These are phyloP conservation scores for Ectemnius continuus DNA, from an alignment of 2,888 invertebrate species.

Conservation along the genomic window DNA sequence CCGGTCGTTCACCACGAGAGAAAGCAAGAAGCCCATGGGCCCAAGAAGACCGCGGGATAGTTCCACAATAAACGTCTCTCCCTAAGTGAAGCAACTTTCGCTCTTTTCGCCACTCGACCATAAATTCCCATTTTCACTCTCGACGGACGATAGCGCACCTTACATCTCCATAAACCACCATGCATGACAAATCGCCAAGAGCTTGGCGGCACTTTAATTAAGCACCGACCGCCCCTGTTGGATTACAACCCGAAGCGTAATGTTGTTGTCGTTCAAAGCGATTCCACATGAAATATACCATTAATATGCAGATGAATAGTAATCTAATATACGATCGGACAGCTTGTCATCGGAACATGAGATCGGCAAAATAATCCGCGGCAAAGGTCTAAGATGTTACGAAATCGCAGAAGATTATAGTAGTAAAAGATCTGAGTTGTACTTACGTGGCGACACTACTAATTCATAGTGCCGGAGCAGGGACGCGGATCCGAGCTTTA, in stretches of 20 bases:
- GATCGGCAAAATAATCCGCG: too few relatives aligned
- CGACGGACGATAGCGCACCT: background rate
- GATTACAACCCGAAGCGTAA: too few relatives aligned
- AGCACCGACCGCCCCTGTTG: too few relatives aligned
- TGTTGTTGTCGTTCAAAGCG: too few relatives aligned
- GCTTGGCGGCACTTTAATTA: background rate
- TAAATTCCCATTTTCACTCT: conserved; percentile 51
- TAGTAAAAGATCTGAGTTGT: background rate
- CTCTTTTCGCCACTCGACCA: conserved; percentile 55
- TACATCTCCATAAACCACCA: background rate
- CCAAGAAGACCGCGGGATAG: conserved; percentile 33
- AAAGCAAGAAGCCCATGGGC: conserved; percentile 41
- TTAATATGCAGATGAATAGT: background rate
- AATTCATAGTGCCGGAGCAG: too few relatives aligned
- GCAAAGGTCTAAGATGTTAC: too few relatives aligned
- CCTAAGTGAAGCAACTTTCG: conserved; percentile 53
- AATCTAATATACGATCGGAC: too few relatives aligned
- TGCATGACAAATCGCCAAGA: background rate
- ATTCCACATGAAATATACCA: too few relatives aligned
- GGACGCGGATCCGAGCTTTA: too few relatives aligned
- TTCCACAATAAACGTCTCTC: conserved; percentile 38
- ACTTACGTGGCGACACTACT: background rate
- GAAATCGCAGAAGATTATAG: background rate
- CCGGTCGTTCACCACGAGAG: conserved; percentile 25
- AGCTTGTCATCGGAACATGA: too few relatives aligned